phyloP scores from a whole-genome alignment of 2,797 vertebrate species.

The Astyanax mexicanus region DNA sequence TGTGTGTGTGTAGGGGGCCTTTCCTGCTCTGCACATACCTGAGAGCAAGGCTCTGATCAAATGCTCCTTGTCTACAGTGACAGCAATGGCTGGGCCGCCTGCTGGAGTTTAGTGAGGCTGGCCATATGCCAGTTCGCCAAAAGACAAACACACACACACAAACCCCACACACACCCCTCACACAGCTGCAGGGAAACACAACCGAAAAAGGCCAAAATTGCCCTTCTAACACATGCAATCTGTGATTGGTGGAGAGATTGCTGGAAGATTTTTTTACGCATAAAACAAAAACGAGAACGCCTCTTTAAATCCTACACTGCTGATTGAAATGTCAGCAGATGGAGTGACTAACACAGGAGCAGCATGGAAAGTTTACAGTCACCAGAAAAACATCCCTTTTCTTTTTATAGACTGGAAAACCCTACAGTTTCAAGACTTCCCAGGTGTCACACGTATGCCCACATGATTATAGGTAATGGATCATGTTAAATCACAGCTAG shows the following conservation, averaged over 20 bases:
- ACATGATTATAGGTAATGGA: background rate
- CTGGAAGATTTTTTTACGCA: background rate
- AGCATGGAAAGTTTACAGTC: background rate
- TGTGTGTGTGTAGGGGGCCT: constrained; percentile 3
- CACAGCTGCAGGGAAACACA: constrained; percentile 5
- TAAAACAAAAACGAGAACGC: background rate
- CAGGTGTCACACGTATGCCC: background rate
- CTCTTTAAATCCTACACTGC: constrained; percentile 8
- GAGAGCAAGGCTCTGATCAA: background rate
- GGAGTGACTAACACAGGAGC: background rate
- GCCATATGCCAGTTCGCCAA: background rate
- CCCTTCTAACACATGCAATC: background rate
- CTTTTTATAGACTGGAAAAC: constrained; percentile 1
- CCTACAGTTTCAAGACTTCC: background rate
- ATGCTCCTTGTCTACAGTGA: background rate
- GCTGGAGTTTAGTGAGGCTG: background rate
- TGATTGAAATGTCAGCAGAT: background rate
- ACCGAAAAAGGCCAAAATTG: background rate
- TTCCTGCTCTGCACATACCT: constrained; percentile 14
- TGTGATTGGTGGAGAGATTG: background rate
- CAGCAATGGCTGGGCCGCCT: background rate
- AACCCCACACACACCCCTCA: too few relatives aligned
- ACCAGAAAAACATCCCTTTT: background rate
- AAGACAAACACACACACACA: constrained; percentile 41
- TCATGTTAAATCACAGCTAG: background rate